phyloP scores from a whole-genome alignment of 2,113 vertebrate species.

The Hystrix cristata region DNA sequence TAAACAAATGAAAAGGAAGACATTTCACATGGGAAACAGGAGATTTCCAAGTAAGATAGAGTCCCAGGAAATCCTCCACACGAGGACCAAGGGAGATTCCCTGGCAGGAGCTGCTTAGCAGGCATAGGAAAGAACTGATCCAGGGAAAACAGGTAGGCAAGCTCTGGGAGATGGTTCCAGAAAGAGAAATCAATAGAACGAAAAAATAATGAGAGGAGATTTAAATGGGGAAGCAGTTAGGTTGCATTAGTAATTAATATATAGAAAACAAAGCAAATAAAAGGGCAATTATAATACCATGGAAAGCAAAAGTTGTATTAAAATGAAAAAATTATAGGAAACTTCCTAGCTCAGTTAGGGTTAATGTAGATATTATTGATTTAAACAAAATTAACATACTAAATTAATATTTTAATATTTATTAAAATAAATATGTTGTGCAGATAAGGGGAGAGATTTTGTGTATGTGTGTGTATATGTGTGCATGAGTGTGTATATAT shows the following conservation, averaged over 20 bases:
- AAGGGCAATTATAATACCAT: neutral
- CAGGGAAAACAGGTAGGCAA: no score
- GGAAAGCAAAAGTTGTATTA: neutral
- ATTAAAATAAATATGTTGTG: neutral
- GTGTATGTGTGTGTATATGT: neutral
- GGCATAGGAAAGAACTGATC: neutral
- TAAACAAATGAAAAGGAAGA: neutral
- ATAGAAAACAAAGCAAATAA: conserved; percentile 24
- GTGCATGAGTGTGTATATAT: neutral
- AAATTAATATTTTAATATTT: neutral
- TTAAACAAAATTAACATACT: neutral
- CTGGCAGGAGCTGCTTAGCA: neutral
- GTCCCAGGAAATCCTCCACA: neutral
- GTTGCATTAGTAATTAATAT: neutral
- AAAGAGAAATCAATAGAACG: neutral
- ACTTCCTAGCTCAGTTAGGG: neutral
- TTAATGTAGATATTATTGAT: neutral
- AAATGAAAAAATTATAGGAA: neutral
- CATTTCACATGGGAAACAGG: neutral
- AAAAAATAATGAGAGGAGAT: neutral
- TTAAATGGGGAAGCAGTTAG: neutral
- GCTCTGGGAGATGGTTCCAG: no score
- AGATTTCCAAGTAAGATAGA: neutral
- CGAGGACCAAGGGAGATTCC: neutral
- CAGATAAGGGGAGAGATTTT: neutral